phyloP scores from a whole-genome alignment of 2,113 vertebrate genomes.

The Pagrus major region DNA sequence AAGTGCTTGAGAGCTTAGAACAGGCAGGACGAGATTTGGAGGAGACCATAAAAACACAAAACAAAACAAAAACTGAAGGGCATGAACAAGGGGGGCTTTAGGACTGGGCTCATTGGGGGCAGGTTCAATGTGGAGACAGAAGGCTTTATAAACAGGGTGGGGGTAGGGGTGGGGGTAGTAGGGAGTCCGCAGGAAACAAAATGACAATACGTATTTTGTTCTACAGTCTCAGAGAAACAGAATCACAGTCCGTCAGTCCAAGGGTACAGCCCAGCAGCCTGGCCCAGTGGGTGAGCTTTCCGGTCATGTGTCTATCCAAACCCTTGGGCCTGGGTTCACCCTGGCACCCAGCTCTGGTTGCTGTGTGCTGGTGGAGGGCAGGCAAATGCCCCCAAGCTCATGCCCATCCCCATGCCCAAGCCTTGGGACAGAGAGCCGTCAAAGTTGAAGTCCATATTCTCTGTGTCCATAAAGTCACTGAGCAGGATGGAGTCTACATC shows the following conservation, averaged over 20 bases:
- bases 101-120: constrained; percentile 44
- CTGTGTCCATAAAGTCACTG: constrained; percentile 96
- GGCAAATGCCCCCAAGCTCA: constrained; percentile 87
- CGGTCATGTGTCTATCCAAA: constrained; percentile 54
- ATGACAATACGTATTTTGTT: constrained; percentile 74
- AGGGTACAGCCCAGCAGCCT: constrained; percentile 67
- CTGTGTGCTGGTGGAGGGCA: constrained; percentile 87
- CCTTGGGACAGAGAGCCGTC: constrained; percentile 93
- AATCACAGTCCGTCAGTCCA: constrained; percentile 77
- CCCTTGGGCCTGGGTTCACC: constrained; percentile 65
- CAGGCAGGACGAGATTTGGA: constrained; percentile 59
- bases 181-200: constrained; percentile 71
- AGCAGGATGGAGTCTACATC: constrained; percentile 97
- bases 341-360: constrained; percentile 98
- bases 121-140: constrained; percentile 59
- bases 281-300: constrained; percentile 63
- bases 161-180: constrained; percentile 14
- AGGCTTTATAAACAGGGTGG: constrained; percentile 53
- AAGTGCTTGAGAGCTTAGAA: constrained; percentile 84
- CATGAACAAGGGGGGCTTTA: constrained; percentile 48
- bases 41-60: constrained; percentile 51
- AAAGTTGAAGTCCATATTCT: constrained; percentile 96
- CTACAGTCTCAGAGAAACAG: constrained; percentile 71
- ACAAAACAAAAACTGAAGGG: constrained; percentile 63
- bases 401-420: constrained; percentile 90